These are phyloP conservation scores for Anthopleura xanthogrammica DNA, from an alignment of 92 coral and sea anemone genomes.

Conservation along the genomic window DNA sequence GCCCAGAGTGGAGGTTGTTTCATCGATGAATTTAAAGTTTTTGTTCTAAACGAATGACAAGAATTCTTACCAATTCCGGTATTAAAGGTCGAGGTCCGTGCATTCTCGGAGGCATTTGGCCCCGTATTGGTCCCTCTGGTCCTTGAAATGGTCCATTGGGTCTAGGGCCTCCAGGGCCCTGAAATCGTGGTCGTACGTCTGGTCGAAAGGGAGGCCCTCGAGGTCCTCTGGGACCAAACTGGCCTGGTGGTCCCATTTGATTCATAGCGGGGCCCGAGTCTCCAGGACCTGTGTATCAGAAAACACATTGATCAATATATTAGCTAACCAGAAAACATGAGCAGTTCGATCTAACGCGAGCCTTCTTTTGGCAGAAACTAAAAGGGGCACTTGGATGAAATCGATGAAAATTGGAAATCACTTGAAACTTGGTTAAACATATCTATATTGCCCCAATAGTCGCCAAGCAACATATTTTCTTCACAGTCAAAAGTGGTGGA, in stretches of 20 bases:
- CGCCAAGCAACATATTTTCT: too few species aligned
- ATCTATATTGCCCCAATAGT: too few species aligned
- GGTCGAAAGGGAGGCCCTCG: slow-evolving; percentile 76
- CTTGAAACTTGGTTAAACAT: too few species aligned
- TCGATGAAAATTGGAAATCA: too few species aligned
- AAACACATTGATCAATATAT: background rate
- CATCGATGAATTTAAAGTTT: too few species aligned
- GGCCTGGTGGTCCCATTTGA: slow-evolving; percentile 71
- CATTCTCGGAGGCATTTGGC: slow-evolving; percentile 88
- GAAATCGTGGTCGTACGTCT: slow-evolving; percentile 70
- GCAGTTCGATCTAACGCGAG: background rate
- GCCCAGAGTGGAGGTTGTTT: too few species aligned
- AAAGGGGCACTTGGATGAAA: too few species aligned
- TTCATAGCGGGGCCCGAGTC: slow-evolving; percentile 42
- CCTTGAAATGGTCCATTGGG: slow-evolving; percentile 82
- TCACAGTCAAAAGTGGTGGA: too few species aligned
- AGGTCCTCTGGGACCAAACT: slow-evolving; percentile 88
- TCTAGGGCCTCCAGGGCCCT: slow-evolving; percentile 93
- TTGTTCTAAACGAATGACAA: too few species aligned
- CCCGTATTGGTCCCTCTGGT: slow-evolving; percentile 79
- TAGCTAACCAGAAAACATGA: background rate
- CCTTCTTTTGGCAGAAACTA: too few species aligned
- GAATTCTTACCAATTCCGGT: slow-evolving; percentile 82
- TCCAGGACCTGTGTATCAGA: slow-evolving; percentile 56
- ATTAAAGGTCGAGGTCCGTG: slow-evolving; percentile 66